Evolutionary conservation across 30 jellyfish, hydroid and myxozoan genomes (phyloP).

Genomic region (Chrysaora quinquecirrha): DNA sequence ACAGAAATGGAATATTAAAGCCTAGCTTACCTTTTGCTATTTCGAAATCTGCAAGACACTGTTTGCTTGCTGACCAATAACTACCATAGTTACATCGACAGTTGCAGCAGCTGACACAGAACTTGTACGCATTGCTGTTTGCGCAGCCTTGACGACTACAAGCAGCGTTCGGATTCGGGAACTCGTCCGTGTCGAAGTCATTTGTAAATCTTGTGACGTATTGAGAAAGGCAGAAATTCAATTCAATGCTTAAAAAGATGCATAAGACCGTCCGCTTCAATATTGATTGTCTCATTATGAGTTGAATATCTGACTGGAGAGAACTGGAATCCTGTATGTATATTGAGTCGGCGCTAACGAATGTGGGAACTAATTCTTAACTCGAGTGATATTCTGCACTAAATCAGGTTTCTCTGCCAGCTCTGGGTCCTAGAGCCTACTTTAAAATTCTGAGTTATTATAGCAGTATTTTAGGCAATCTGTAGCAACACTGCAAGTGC

Average conservation of each 20-base stretch:
- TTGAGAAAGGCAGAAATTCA: not conserved
- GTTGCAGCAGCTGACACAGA: conserved; percentile 21
- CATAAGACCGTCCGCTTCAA: not conserved
- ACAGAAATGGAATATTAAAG: too few relatives aligned
- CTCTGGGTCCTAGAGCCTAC: too few relatives aligned
- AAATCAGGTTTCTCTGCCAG: too few relatives aligned
- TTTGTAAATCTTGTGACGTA: not conserved
- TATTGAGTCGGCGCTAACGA: too few relatives aligned
- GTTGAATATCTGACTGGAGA: too few relatives aligned
- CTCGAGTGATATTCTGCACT: too few relatives aligned
- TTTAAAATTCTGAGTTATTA: too few relatives aligned
- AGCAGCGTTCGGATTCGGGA: conserved; percentile 15
- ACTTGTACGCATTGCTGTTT: conserved; percentile 10
- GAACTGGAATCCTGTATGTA: too few relatives aligned
- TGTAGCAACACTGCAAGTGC: too few relatives aligned
- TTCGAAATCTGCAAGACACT: conserved; percentile 6
- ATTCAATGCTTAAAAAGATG: not conserved
- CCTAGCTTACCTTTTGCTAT: conserved; percentile 27
- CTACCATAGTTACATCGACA: conserved; percentile 44
- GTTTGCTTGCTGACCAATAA: conserved; percentile 2
- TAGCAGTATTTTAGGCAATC: too few relatives aligned
- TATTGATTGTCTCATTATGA: too few relatives aligned
- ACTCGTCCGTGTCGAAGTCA: conserved; percentile 8
- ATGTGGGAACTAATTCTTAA: too few relatives aligned
- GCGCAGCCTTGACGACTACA: conserved; percentile 15